A percentile compares a stretch with the other conserved stretches of the same genome.
Evolutionary conservation across 2,797 vertebrate genomes (phyloP).

Genomic region (Scyliorhinus canicula): DNA sequence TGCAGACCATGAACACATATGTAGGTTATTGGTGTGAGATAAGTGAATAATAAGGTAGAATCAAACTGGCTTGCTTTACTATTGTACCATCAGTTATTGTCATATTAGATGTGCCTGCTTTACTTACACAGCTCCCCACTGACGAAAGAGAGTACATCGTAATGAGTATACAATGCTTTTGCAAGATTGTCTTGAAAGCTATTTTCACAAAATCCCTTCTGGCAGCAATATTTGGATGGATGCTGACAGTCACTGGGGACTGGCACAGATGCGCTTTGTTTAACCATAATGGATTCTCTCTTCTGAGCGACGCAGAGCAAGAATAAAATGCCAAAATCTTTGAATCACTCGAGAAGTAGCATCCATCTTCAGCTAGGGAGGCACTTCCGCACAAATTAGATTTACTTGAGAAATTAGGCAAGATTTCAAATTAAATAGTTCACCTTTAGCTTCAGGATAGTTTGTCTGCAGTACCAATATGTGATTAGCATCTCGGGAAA

Average conservation of each 20-base stretch:
- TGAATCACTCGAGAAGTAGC: neutral
- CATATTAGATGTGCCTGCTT: conserved; percentile 50
- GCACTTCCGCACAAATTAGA: conserved; percentile 8
- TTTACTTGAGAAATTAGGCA: neutral
- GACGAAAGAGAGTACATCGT: conserved; percentile 49
- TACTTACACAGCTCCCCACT: conserved; percentile 56
- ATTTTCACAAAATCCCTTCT: conserved; percentile 56
- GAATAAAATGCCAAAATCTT: conserved; percentile 42
- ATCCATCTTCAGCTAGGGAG: conserved; percentile 4
- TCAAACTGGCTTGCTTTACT: conserved; percentile 44
- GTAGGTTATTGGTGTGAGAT: neutral
- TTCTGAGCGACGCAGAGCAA: conserved; percentile 40
- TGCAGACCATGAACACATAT: neutral
- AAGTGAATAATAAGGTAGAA: neutral
- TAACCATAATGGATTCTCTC: conserved; percentile 53
- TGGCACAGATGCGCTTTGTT: conserved; percentile 55
- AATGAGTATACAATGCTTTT: conserved; percentile 56
- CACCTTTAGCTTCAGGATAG: neutral
- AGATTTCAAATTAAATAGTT: conserved; percentile 25
- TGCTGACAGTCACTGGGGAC: conserved; percentile 54
- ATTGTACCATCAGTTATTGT: conserved; percentile 48
- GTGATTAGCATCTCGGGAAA: neutral
- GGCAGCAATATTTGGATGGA: conserved; percentile 56
- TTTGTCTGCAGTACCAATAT: neutral
- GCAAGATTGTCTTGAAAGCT: conserved; percentile 58